Evolutionary conservation across 1,140 invertebrate species (phyloP).

Genomic region (Nixonia krombeini): DNA sequence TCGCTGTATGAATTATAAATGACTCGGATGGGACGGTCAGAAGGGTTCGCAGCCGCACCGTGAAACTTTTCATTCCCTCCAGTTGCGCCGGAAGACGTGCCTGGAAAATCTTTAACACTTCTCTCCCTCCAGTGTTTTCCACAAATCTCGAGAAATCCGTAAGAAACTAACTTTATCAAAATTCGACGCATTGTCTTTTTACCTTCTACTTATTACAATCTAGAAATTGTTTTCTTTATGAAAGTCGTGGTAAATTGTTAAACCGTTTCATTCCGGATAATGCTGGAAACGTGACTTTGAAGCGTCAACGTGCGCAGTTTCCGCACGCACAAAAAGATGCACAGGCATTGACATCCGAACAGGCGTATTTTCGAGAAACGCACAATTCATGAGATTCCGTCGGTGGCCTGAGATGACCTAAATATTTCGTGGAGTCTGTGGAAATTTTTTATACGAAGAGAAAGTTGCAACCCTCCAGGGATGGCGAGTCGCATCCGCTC

Average conservation of each 20-base stretch:
- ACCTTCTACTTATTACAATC: too few species aligned
- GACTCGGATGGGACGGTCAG: slow-evolving; percentile 18
- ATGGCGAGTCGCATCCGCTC: not conserved
- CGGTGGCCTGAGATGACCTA: not conserved
- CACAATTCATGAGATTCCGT: slow-evolving; percentile 6
- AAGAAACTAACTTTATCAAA: too few species aligned
- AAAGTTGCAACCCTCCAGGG: slow-evolving; percentile 31
- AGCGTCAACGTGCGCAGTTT: too few species aligned
- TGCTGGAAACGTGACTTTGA: too few species aligned
- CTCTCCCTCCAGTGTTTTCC: too few species aligned
- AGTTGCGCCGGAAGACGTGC: slow-evolving; percentile 18
- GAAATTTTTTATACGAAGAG: slow-evolving; percentile 33
- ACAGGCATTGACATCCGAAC: not conserved
- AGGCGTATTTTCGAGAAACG: not conserved
- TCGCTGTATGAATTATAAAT: slow-evolving; percentile 49
- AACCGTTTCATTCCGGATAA: too few species aligned
- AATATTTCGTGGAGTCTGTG: slow-evolving; percentile 15
- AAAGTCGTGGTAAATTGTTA: not conserved
- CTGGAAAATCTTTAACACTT: slow-evolving; percentile 12
- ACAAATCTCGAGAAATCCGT: too few species aligned
- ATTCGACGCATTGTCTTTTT: too few species aligned
- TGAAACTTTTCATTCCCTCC: slow-evolving; percentile 22
- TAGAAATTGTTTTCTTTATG: too few species aligned
- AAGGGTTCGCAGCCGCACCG: slow-evolving; percentile 29
- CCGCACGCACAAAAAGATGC: too few species aligned